Evolutionary conservation across 2,888 invertebrate genomes (phyloP), one percentile per base, ranked within the genome.

Genomic region (Eupithecia subfuscata): DNA sequence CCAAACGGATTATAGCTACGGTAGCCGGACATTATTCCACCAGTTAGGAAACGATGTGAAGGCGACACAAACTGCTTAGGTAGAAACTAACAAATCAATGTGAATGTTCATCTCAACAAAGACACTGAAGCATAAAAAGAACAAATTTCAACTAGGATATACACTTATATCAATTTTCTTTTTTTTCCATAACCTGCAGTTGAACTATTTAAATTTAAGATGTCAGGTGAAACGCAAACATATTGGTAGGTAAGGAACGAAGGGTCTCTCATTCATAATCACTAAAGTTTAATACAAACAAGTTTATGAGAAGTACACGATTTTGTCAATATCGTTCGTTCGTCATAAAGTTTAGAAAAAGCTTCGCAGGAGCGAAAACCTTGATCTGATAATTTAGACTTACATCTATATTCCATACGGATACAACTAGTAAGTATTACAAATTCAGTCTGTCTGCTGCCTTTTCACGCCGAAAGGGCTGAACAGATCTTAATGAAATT

Each of bases 21-120:
- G 67, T 22, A 12, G 18, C 67, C 67, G 67, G 67, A 12, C 67
- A 67, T 40, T 67, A 25, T 45, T 4, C n/a, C n/a, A 56, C 22
- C n/a, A 18, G 37, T 37, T 65, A 37, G 30, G 30, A 63, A 63
- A 63, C 25, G 11, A 12, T 60, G 14, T 25, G 8, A 25, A 7
- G 25, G 48, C n/a, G 52, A 52, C 52, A 56, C 22, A 0, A 11
- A 22, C 4, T 56, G 4, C 11, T 52, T 8, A n/a, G 11, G 1
- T 56, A 11, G 9, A 52, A 37, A 30, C 7, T 37, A 37, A 37
- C 37, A 37, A 37, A 37, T 37, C 2, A 37, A 37, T 37, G 37
- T 37, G 37, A 37, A 37, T 37, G 5, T 37, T 37, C 5, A 37
- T 37, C 0, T 37, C 37, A 5, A 37, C 37, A 37, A 37, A 7